phyloP scores from a whole-genome alignment of 2,888 invertebrate genomes.

The Ephialtes manifestator region DNA sequence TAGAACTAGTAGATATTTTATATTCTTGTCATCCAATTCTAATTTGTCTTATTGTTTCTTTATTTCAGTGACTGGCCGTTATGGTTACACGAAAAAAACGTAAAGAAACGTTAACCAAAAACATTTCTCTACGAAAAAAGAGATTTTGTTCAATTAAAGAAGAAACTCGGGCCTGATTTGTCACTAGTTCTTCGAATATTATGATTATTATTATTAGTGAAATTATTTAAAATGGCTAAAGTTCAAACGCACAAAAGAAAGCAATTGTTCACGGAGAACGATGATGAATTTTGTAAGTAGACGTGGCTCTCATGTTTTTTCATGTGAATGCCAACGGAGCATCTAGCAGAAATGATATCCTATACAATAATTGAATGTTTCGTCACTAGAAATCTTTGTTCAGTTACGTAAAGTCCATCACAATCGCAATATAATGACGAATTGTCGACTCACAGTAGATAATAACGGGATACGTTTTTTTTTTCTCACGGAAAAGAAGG shows the following conservation, averaged over 20 bases:
- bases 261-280: not conserved
- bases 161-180: conserved; percentile 12
- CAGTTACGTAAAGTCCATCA: conserved; percentile 2
- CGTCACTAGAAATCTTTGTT: not conserved
- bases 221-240: not conserved
- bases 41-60: conserved; percentile 1
- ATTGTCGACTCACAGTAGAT: not conserved
- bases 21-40: not conserved
- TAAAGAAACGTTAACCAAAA: conserved; percentile 37
- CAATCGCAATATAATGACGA: not conserved
- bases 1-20: not conserved
- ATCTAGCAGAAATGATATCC: not conserved
- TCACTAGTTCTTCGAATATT: conserved; percentile 9
- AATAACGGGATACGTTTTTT: not conserved
- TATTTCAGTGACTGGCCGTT: conserved; percentile 68
- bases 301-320: not conserved
- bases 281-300: not conserved
- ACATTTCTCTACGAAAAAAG: not conserved
- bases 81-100: conserved; percentile 68
- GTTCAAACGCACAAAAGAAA: not conserved
- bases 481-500: not conserved
- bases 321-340: not conserved
- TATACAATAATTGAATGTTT: conserved; percentile 7
- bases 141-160: not conserved
- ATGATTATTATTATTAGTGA: not conserved